These are phyloP conservation scores for Halichoerus grypus DNA, from an alignment of 2,113 vertebrate species.

Conservation along the genomic window DNA sequence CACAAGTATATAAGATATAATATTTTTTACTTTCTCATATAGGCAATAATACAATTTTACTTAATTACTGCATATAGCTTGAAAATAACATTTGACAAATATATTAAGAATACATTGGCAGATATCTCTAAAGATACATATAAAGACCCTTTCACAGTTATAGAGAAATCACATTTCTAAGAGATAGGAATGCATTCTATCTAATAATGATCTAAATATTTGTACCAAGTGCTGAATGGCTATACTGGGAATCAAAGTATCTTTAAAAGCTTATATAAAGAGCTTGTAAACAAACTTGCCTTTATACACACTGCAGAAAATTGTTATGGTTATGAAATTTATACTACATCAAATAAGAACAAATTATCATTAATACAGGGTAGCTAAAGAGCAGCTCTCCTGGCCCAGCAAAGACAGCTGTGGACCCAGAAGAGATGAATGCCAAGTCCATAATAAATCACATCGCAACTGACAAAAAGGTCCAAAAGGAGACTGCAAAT, in stretches of 20 bases:
- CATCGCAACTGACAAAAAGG: background rate
- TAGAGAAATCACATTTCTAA: slow-evolving; percentile 12
- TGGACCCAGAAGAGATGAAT: background rate
- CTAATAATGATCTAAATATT: slow-evolving; percentile 30
- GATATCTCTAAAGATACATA: background rate
- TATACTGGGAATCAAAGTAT: background rate
- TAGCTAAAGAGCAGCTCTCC: background rate
- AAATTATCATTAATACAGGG: background rate
- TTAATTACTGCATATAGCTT: background rate
- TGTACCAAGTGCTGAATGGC: background rate
- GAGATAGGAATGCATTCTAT: background rate
- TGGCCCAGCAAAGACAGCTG: background rate
- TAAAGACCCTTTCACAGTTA: background rate
- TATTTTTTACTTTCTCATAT: background rate
- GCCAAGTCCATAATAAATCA: background rate
- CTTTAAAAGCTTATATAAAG: slow-evolving; percentile 44
- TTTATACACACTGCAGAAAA: background rate
- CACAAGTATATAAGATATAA: background rate
- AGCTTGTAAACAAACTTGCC: background rate
- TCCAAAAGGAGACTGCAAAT: slow-evolving; percentile 2
- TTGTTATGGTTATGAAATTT: slow-evolving; percentile 22
- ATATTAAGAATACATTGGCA: background rate
- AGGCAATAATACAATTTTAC: slow-evolving; percentile 25
- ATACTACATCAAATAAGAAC: background rate
- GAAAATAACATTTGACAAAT: slow-evolving; percentile 43